Conservation (phyloP, 1,140 invertebrate genomes). For the Trissolcus basalis region DNA sequence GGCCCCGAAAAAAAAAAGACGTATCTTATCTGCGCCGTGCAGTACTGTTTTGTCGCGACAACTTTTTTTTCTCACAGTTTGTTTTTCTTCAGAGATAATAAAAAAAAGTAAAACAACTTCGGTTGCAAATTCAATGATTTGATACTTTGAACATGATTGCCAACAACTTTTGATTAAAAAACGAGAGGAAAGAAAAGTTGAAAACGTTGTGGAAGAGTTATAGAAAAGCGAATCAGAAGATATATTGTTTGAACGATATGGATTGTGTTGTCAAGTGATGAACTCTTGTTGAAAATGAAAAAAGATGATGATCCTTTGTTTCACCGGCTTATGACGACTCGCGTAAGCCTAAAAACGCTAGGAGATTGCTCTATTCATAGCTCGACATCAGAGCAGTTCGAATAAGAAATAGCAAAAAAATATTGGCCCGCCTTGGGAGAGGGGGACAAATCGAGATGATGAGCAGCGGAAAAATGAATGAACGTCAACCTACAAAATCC, state of each 20-base stretch:
- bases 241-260: too few relatives aligned
- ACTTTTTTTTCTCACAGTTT: too few relatives aligned
- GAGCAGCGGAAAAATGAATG: background rate
- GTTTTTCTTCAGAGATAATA: too few relatives aligned
- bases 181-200: too few relatives aligned
- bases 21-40: background rate
- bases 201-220: too few relatives aligned
- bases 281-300: conserved; percentile 16
- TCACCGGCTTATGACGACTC: conserved; percentile 21
- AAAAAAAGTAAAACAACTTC: too few relatives aligned
- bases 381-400: conserved; percentile 19
- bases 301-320: conserved; percentile 44
- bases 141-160: too few relatives aligned
- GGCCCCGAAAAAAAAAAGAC: conserved; percentile 12
- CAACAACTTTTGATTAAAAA: too few relatives aligned
- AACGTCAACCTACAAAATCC: conserved; percentile 1
- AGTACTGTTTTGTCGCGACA: background rate
- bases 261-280: background rate
- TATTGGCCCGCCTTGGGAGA: conserved; percentile 19
- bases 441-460: conserved; percentile 20
- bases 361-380: conserved; percentile 43
- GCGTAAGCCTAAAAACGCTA: conserved; percentile 24
- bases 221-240: too few relatives aligned
- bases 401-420: conserved; percentile 26
- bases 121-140: too few relatives aligned